Base-by-base conservation (phyloP, 2,113 vertebrate species). In the Menura novaehollandiae region DNA sequence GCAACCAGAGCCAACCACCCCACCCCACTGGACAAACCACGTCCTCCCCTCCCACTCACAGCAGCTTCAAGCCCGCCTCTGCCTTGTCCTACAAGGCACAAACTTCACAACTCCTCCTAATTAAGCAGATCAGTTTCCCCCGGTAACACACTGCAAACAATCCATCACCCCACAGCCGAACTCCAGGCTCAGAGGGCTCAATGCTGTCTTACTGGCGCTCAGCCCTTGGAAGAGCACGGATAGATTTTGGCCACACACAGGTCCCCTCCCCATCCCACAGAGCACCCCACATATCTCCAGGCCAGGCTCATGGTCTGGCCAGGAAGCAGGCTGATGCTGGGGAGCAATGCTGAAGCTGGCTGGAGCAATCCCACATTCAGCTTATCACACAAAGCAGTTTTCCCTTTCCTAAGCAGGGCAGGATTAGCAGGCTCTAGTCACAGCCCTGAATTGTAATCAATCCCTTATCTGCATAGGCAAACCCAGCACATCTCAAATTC, bases 361-460 rank as follows among this genome's bases (percentile, higher is more conserved):
- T 84, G 26, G 59, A 83, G 74, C 82, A 90, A 96, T 92, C 85
- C 89, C 19, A 47, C 30, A 13, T 88, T 91, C 30, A 10, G 85
- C 68, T 97, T 91, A 97, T 88, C 95, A 94, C 85, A 63, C 52
- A 64, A 82, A 96, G 73, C 95, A 95, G 88, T 90, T 90, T 77
- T 95, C 94, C 89, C 82, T 39, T 89, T 95, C 87, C 91, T 87
- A 92, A 92, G 27, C 96, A 88, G 86, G 85, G 89, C 74, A 96
- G 91, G 97, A 96, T 97, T 91, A 97, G 92, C 84, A 91, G 83
- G 87, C 89, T 95, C 77, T 83, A 91, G 82, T 92, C 89, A 96
- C 83, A 91, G 94, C 86, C 43, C 41, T 78, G 91, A 90, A 94
- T 86, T 14, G 28, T 33, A 81, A 96, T 96, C 94, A 85, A 89